phyloP scores from a whole-genome alignment of 2,113 vertebrate species.

The Zootoca vivipara region DNA sequence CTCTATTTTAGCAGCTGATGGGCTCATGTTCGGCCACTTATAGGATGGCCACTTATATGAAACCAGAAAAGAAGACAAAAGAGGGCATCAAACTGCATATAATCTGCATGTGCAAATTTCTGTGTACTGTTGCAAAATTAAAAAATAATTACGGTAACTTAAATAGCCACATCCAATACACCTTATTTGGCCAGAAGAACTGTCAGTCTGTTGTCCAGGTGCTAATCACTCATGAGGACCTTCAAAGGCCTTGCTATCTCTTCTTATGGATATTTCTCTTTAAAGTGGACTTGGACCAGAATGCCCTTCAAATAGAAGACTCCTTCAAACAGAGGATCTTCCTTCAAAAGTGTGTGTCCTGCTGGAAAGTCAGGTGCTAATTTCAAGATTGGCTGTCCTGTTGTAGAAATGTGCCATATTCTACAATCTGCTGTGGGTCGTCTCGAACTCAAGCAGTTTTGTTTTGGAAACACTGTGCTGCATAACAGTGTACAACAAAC shows the following conservation, averaged over 20 bases:
- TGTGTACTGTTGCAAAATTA: neutral
- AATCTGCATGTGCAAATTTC: no score
- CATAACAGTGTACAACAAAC: conserved; percentile 40
- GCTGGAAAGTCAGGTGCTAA: no score
- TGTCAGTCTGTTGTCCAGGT: no score
- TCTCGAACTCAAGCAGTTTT: neutral
- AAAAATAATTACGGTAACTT: neutral
- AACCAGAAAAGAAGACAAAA: neutral
- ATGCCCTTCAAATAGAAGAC: neutral
- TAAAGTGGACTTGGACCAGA: neutral
- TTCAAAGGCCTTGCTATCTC: no score
- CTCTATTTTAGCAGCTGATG: neutral
- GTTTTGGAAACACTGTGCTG: conserved; percentile 39
- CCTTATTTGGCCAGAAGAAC: no score
- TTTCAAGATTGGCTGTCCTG: neutral
- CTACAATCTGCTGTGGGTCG: neutral
- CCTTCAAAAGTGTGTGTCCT: neutral
- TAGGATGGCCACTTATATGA: no score
- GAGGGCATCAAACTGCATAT: no score
- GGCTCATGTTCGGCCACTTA: no score
- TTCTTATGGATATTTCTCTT: no score
- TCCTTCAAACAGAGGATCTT: neutral
- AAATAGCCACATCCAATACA: no score
- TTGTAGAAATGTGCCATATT: neutral
- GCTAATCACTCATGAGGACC: no score